Evolutionary conservation across 2,113 vertebrate genomes (phyloP).

Genomic region (Halichoerus grypus): DNA sequence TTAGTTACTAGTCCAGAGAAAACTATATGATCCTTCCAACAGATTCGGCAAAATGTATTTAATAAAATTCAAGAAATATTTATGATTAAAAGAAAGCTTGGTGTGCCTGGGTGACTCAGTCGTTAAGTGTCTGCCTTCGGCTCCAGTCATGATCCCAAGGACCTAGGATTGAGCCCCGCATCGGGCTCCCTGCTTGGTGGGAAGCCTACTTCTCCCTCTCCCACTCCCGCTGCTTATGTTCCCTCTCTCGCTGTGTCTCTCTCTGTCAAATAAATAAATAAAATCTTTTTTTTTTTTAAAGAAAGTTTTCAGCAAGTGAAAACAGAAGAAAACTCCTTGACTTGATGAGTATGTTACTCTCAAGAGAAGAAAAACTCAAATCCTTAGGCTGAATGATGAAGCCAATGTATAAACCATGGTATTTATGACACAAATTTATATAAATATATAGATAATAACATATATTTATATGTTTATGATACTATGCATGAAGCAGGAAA

Average conservation of each 20-base stretch:
- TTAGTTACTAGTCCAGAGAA: neutral
- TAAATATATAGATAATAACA: neutral
- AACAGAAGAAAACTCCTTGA: neutral
- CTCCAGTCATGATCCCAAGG: too few relatives aligned
- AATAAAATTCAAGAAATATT: conserved; percentile 27
- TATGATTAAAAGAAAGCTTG: neutral
- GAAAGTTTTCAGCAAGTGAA: neutral
- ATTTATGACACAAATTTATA: neutral
- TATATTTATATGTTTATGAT: neutral
- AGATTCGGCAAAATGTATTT: neutral
- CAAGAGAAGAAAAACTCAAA: neutral
- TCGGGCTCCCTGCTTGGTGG: too few relatives aligned
- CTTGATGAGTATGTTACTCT: neutral
- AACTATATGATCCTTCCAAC: neutral
- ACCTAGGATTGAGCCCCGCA: too few relatives aligned
- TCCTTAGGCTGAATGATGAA: neutral
- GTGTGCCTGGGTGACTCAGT: too few relatives aligned
- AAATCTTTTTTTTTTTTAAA: neutral
- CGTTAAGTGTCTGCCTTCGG: too few relatives aligned
- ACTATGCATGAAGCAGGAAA: neutral
- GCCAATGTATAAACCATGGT: neutral
- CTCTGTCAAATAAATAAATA: too few relatives aligned
- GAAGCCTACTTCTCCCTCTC: too few relatives aligned
- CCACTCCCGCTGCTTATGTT: too few relatives aligned
- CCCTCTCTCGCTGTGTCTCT: too few relatives aligned